Evolutionary conservation across 1,140 invertebrate species (phyloP), one percentile per base, ranked within the genome.

Genomic region (Drosophila burlai): DNA sequence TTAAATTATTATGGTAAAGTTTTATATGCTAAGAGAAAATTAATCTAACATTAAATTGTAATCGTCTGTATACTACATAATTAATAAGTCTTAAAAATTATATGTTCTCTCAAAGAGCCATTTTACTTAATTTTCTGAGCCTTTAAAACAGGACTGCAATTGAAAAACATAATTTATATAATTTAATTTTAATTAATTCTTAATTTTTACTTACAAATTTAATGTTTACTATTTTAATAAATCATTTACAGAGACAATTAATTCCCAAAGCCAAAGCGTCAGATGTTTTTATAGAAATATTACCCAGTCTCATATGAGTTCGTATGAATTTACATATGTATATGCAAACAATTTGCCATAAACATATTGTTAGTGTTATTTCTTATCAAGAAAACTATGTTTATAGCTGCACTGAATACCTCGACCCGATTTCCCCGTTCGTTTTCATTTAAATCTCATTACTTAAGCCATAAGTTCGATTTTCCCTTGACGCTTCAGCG

Each of bases 391-490:
- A 4, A 13, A 50, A 52, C n/a, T 18, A 47, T 66, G 46, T 68
- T 67, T 43, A 64, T n/a, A 21, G 15, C 3, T 29, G 10, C 8
- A 18, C 47, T 46, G 31, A 50, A 55, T 36, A 38, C 50, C 60
- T 45, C 31, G 59, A 67, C 60, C 26, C 13, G 11, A 46, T 72
- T 18, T 74, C 13, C 47, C 8, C n/a, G 18, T 47, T 42, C 21
- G n/a, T 43, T 58, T 34, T 24, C 24, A 40, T 57, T 58, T n/a
- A 67, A 52, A 77, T 46, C 42, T 60, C 15, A 57, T 76, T 50
- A 18, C 45, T 10, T 83, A 40, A 63, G 64, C 64, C 57, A 47
- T 64, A 40, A 47, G 52, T 43, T 47, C 40, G 26, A 68, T 67
- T 68, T 67, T 36, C 5, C 54, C 61, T 29, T 52, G 43, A 69